phyloP scores from a whole-genome alignment of 1,140 invertebrate species.

The Trichonephila inaurata region DNA sequence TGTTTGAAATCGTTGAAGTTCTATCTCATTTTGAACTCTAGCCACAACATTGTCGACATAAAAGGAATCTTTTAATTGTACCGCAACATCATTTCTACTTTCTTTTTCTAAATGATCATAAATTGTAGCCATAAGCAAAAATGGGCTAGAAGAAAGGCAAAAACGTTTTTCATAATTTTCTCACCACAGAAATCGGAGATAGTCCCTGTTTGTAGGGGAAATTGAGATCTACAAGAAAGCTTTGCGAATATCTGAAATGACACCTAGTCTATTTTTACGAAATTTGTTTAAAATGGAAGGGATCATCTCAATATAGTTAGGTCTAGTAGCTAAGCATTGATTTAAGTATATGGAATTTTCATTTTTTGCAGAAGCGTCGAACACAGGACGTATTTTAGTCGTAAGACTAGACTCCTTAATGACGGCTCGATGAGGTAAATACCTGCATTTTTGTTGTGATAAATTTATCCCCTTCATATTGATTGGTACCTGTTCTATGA shows the following conservation, averaged over 20 bases:
- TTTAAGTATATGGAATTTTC: too few species aligned
- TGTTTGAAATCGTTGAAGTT: background rate
- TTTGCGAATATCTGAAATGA: background rate
- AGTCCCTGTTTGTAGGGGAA: background rate
- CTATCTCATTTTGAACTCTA: background rate
- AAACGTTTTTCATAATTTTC: background rate
- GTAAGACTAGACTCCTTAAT: constrained; percentile 65
- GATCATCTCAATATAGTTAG: background rate
- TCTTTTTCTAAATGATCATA: constrained; percentile 21
- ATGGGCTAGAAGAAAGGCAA: background rate
- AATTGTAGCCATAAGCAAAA: constrained; percentile 47
- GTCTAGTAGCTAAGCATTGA: too few species aligned
- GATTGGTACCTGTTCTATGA: too few species aligned
- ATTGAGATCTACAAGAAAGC: background rate
- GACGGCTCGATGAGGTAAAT: constrained; percentile 78
- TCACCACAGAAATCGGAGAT: constrained; percentile 45
- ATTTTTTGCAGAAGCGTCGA: background rate
- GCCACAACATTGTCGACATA: background rate
- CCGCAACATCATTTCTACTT: background rate
- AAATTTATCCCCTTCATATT: too few species aligned
- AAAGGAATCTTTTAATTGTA: constrained; percentile 17
- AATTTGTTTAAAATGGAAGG: constrained; percentile 34
- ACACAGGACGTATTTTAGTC: constrained; percentile 50
- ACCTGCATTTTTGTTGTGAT: constrained; percentile 34
- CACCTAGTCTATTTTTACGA: background rate